Conservation (phyloP, 2,113 vertebrate genomes). For the Rhea pennata region DNA sequence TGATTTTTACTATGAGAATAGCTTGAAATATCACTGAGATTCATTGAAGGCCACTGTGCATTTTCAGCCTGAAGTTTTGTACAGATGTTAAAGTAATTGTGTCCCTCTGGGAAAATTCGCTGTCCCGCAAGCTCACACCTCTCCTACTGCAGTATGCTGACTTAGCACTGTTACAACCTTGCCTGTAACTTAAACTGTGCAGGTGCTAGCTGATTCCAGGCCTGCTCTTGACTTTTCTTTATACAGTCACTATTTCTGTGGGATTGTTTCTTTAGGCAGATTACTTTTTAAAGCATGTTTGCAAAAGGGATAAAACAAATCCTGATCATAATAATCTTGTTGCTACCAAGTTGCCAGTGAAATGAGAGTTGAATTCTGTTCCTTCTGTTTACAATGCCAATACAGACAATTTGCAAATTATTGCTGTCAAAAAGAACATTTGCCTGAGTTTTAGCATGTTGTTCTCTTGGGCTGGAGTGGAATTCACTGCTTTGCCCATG, state of each 20-base stretch:
- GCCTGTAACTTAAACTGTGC: not conserved
- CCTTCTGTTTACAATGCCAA: not conserved
- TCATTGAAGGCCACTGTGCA: not conserved
- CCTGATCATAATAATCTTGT: not conserved
- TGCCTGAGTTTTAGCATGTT: not conserved
- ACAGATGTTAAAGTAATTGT: not conserved
- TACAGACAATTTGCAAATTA: not conserved
- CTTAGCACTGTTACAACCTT: not conserved
- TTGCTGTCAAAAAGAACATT: not conserved
- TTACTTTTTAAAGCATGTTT: not conserved
- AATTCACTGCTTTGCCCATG: not conserved
- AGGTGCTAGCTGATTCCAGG: not conserved
- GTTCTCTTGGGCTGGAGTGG: not conserved
- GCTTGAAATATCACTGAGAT: not conserved
- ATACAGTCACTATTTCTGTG: not conserved
- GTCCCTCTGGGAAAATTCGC: not conserved
- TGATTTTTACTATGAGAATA: not conserved
- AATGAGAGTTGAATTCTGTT: not conserved
- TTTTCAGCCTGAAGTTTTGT: not conserved
- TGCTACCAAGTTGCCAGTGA: not conserved
- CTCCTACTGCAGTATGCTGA: not conserved
- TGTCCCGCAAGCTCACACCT: not conserved
- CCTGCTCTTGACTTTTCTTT: not conserved
- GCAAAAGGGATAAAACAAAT: not conserved
- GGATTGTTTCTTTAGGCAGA: not conserved